A percentile compares a stretch with the other conserved stretches of the same genome.
phyloP scores from a whole-genome alignment of 2,888 invertebrate genomes.

The Byasa hedistus region DNA sequence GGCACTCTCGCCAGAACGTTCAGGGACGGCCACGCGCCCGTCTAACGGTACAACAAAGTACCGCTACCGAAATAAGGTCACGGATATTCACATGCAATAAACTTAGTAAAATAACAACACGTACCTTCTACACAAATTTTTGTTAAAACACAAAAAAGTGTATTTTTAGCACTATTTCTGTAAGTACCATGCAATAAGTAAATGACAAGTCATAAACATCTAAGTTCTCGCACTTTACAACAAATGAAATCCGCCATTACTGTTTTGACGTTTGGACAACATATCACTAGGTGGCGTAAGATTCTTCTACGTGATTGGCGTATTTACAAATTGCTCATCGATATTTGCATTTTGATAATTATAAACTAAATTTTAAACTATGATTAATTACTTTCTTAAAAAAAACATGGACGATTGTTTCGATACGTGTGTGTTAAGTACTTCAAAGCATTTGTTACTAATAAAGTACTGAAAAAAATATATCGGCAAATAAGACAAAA shows the following conservation, averaged over 20 bases:
- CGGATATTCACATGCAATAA: conserved; percentile 53
- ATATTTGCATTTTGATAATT: conserved; percentile 7
- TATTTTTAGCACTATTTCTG: background rate
- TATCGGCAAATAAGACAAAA: background rate
- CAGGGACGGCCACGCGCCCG: conserved; percentile 52
- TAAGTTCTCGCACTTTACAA: conserved; percentile 59
- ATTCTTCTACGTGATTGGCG: conserved; percentile 50
- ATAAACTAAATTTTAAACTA: background rate
- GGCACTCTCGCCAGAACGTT: conserved; percentile 48
- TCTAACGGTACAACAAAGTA: conserved; percentile 72
- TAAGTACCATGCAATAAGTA: background rate
- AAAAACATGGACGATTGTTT: too few relatives aligned
- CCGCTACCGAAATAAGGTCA: conserved; percentile 77
- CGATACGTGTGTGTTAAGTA: too few relatives aligned
- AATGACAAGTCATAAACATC: conserved; percentile 44
- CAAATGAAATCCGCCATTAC: conserved; percentile 71
- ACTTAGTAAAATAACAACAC: conserved; percentile 39
- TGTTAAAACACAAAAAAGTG: conserved; percentile 12
- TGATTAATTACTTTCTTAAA: too few relatives aligned
- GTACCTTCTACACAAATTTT: conserved; percentile 46
- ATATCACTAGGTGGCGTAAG: conserved; percentile 64
- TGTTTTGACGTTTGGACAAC: conserved; percentile 49
- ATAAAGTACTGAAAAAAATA: too few relatives aligned
- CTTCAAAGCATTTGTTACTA: too few relatives aligned
- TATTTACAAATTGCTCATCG: conserved; percentile 28